Conservation (phyloP, 1,140 invertebrate species). For the Latrodectus geometricus region DNA sequence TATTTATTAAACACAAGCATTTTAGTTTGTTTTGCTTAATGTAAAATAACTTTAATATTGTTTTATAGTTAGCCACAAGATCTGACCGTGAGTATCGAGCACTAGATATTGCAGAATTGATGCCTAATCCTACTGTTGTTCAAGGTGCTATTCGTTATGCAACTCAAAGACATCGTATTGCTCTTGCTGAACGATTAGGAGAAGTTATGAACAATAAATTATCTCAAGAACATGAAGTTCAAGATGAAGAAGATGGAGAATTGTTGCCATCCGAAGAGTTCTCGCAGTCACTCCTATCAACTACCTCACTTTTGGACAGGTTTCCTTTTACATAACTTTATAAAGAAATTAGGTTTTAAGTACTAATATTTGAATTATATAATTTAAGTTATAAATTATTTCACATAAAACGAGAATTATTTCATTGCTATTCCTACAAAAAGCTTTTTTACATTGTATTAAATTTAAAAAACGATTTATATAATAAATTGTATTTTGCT, state of each 20-base stretch:
- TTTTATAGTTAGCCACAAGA: conserved; percentile 80
- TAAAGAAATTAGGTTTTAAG: too few species aligned
- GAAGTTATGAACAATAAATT: conserved; percentile 67
- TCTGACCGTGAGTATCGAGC: conserved; percentile 87
- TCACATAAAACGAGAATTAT: too few species aligned
- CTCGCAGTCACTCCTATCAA: conserved; percentile 12
- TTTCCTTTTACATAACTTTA: too few species aligned
- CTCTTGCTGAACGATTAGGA: conserved; percentile 78
- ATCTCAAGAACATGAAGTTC: conserved; percentile 32
- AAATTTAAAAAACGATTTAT: too few species aligned
- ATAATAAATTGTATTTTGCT: too few species aligned
- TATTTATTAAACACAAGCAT: neutral
- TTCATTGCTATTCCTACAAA: too few species aligned
- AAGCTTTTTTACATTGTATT: too few species aligned
- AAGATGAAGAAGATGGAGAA: conserved; percentile 20
- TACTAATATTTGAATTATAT: too few species aligned
- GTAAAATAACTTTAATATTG: neutral
- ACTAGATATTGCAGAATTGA: conserved; percentile 85
- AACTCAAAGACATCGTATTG: conserved; percentile 78
- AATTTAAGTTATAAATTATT: too few species aligned
- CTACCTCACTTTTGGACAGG: neutral
- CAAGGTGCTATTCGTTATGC: conserved; percentile 90
- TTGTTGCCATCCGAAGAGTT: conserved; percentile 7
- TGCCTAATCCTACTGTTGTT: conserved; percentile 81
- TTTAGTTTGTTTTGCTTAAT: neutral